phyloP scores from a whole-genome alignment of 2,113 vertebrate species.

The Phrynocephalus versicolor region DNA sequence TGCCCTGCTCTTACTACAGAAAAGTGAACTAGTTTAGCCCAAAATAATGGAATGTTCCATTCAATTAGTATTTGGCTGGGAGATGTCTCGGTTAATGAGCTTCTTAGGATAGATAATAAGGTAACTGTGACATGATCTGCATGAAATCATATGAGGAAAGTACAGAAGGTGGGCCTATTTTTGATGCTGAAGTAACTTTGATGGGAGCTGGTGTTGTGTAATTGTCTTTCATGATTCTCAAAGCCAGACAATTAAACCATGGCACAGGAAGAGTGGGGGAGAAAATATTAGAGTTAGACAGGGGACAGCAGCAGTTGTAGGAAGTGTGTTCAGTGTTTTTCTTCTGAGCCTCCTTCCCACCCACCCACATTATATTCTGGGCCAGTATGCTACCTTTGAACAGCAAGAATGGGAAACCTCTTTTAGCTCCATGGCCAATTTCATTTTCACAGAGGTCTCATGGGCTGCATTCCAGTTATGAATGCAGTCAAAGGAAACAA shows the following conservation, averaged over 20 bases:
- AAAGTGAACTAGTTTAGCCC: constrained; percentile 11
- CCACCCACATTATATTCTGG: neutral
- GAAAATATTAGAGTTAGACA: neutral
- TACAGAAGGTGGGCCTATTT: neutral
- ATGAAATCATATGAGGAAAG: constrained; percentile 3
- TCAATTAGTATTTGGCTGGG: constrained; percentile 30
- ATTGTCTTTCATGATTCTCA: constrained; percentile 19
- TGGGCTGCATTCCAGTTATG: too few relatives aligned
- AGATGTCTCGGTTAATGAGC: constrained; percentile 50
- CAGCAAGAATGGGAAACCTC: too few relatives aligned
- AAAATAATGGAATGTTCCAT: constrained; percentile 23
- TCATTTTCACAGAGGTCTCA: too few relatives aligned
- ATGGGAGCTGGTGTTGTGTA: neutral
- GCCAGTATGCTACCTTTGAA: neutral
- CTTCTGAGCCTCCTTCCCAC: neutral
- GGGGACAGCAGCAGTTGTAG: neutral
- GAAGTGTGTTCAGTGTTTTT: neutral
- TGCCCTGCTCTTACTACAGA: neutral
- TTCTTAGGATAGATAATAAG: constrained; percentile 33
- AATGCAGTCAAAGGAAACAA: too few relatives aligned
- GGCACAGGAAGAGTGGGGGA: neutral
- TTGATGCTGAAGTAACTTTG: neutral
- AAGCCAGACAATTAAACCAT: neutral
- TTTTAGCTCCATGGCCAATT: too few relatives aligned
- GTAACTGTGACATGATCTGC: constrained; percentile 7